Evolutionary conservation across 2,888 invertebrate species (phyloP).

Genomic region (Abrostola triplasia): DNA sequence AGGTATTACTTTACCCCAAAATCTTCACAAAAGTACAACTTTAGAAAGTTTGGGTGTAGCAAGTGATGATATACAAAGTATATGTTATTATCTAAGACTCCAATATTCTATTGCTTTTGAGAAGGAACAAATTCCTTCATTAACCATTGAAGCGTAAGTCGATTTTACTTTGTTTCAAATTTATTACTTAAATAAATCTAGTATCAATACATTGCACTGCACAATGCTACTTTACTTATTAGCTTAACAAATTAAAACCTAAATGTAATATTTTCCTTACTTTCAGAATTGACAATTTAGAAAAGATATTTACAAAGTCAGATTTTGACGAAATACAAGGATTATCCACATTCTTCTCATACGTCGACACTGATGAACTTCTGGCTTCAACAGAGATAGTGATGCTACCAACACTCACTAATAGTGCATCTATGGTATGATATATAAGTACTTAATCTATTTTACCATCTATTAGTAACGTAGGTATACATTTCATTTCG

Average conservation of each 20-base stretch:
- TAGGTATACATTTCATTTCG: no score
- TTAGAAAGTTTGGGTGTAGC: conserved; percentile 32
- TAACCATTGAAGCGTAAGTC: conserved; percentile 38
- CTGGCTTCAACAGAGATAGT: conserved; percentile 35
- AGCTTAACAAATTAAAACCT: no score
- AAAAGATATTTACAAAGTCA: conserved; percentile 25
- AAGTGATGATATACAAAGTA: conserved; percentile 10
- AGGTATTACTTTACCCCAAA: conserved; percentile 14
- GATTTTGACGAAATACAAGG: conserved; percentile 33
- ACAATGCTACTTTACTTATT: no score
- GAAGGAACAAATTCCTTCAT: conserved; percentile 17
- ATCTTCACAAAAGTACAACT: conserved; percentile 15
- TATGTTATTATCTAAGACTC: conserved; percentile 15
- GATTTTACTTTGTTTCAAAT: no score
- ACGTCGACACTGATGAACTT: conserved; percentile 38
- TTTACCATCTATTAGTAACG: no score
- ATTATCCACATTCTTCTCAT: conserved; percentile 30
- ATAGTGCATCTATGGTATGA: conserved; percentile 27
- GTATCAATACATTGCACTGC: no score
- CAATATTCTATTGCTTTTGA: conserved; percentile 23
- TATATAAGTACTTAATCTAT: not conserved
- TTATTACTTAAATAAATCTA: no score
- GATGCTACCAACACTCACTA: conserved; percentile 35
- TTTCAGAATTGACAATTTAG: conserved; percentile 26
- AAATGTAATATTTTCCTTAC: no score